These are phyloP conservation scores for Holcopasites calliopsidis DNA, from an alignment of 1,140 invertebrate species.

Conservation along the genomic window DNA sequence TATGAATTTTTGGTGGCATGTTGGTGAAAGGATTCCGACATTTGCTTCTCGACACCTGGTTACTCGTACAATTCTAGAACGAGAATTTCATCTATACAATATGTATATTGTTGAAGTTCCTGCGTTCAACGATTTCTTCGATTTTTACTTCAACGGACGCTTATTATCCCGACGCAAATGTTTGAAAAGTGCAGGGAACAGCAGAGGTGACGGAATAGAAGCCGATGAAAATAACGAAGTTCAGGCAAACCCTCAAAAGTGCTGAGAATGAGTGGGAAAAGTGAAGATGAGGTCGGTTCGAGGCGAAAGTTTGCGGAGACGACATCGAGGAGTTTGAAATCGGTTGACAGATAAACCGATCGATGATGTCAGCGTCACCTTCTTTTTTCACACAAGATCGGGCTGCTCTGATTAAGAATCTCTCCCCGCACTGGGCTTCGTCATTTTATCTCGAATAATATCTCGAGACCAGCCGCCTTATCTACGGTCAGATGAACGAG, in stretches of 20 bases:
- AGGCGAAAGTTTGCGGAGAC: background rate
- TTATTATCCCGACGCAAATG: slow-evolving; percentile 18
- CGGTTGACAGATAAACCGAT: slow-evolving; percentile 20
- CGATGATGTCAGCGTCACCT: background rate
- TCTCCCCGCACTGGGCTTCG: background rate
- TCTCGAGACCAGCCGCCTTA: background rate
- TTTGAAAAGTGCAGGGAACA: slow-evolving; percentile 7
- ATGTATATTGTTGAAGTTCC: no score
- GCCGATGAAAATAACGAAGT: slow-evolving; percentile 24
- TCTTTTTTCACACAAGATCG: background rate
- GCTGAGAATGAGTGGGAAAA: background rate
- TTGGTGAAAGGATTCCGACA: no score
- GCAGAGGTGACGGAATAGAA: background rate
- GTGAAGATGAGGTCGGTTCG: background rate
- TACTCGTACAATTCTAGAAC: no score
- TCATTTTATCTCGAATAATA: background rate
- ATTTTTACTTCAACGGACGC: no score
- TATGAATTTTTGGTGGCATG: background rate
- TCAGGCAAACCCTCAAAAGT: background rate
- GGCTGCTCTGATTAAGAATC: slow-evolving; percentile 5
- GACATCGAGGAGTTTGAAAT: slow-evolving; percentile 18
- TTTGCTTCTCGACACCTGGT: no score
- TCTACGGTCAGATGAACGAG: background rate
- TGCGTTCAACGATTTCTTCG: no score
- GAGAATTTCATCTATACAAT: no score